These are phyloP conservation scores for Mycteria americana DNA, from an alignment of 2,797 vertebrate genomes.

Conservation along the genomic window DNA sequence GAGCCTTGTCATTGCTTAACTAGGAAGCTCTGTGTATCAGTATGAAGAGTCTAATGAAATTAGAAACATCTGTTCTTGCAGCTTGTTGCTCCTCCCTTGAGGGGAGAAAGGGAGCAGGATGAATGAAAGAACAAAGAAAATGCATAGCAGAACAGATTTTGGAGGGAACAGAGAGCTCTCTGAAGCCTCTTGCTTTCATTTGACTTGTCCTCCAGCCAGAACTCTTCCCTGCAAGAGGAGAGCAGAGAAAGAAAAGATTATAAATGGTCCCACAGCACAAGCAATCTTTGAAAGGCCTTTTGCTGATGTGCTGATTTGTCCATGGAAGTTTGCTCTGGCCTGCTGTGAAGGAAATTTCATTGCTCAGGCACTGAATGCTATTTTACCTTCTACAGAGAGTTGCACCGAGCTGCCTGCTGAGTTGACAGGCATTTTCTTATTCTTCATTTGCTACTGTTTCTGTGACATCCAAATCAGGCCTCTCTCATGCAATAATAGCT, in stretches of 20 bases:
- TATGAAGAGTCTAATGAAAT: not conserved
- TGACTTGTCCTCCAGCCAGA: not conserved
- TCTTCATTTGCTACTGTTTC: not conserved
- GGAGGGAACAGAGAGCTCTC: not conserved
- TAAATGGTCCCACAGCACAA: not conserved
- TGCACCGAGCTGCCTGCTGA: not conserved
- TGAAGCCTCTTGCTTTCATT: constrained; percentile 3
- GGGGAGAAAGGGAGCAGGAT: not conserved
- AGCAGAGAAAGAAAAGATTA: not conserved
- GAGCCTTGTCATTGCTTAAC: not conserved
- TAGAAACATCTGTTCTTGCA: constrained; percentile 41
- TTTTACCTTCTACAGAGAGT: not conserved
- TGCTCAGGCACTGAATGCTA: not conserved
- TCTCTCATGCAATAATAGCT: not conserved
- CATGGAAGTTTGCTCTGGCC: not conserved
- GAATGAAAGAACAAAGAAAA: constrained; percentile 25
- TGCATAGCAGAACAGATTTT: constrained; percentile 6
- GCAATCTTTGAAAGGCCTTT: not conserved
- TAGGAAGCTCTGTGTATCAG: not conserved
- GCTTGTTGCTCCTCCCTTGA: constrained; percentile 30
- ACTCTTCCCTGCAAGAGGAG: not conserved
- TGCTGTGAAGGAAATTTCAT: not conserved
- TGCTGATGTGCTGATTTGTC: not conserved
- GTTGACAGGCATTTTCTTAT: not conserved
- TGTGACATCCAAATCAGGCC: not conserved